Evolutionary conservation across 2,888 invertebrate species (phyloP), one percentile per base, ranked within the genome.

Genomic region (Acrobasis consociella): DNA sequence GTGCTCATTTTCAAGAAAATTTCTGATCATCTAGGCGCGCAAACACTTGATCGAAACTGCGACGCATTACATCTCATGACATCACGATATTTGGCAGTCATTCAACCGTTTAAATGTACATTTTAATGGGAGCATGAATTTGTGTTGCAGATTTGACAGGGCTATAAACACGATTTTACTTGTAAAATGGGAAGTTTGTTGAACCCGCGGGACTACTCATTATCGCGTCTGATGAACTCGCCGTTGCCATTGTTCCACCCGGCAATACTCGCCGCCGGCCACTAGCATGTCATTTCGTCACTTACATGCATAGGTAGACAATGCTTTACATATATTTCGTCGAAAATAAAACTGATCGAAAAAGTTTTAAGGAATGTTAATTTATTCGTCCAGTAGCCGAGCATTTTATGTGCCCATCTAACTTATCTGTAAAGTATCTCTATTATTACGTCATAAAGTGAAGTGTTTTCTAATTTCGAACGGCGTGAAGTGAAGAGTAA

Each of bases 171-270:
- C 80, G 81, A 85, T 84, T 88, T 87, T 71, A 78, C 76, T 77
- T 82, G 86, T 86, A 78, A 85, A 90, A 87, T 83, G 73, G 82
- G 77, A 75, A 86, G 91, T 90, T 90, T 88, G 79, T 90, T 91
- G 91, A 91, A 89, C 91, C 85, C 85, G 80, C 80, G 85, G 87
- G 88, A 86, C 86, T 82, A 85, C 85, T 88, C 85, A 91, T 91
- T 90, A 90, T 89, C 86, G 85, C 83, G 88, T 85, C 77, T 89
- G 86, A 88, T 86, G 90, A 87, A 89, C 89, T 85, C 85, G 83
- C 81, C 81, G 80, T 72, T 76, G 81, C 85, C 80, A 88, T 90
- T 90, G 90, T 89, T 86, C 81, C 83, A 82, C 72, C 69, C 78
- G 70, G 76, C 80, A 77, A 79, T 80, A 81, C 80, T 74, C 72